A percentile compares a stretch with the other conserved stretches of the same genome.
These are phyloP conservation scores for Sebastes dallii DNA, from an alignment of 2,797 vertebrate genomes.

Conservation along the genomic window DNA sequence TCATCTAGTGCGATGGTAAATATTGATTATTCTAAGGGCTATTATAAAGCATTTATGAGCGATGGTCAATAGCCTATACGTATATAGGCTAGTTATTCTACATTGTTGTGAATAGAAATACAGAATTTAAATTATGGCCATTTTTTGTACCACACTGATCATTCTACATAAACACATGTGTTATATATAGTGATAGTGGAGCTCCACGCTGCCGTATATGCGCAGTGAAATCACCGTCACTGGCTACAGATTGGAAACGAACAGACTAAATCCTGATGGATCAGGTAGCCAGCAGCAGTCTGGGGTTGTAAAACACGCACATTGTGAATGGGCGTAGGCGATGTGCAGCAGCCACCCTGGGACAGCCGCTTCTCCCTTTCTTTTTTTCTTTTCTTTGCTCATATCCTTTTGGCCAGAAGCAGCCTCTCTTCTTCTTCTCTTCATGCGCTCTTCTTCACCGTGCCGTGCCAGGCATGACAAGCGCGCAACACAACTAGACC, in stretches of 20 bases:
- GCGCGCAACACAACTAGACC: constrained; percentile 75
- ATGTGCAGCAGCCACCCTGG: constrained; percentile 41
- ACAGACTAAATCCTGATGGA: constrained; percentile 51
- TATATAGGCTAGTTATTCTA: background rate
- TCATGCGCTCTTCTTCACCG: constrained; percentile 2
- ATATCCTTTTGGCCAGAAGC: constrained; percentile 39
- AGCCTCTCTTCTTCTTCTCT: constrained; percentile 16
- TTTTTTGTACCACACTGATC: background rate
- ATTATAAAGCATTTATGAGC: constrained; percentile 35
- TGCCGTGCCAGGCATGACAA: constrained; percentile 61
- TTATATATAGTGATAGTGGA: constrained; percentile 30
- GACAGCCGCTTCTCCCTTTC: constrained; percentile 19
- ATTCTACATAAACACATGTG: constrained; percentile 39
- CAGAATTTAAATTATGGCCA: background rate
- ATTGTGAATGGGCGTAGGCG: constrained; percentile 77
- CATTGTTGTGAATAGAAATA: background rate
- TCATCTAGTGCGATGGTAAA: background rate
- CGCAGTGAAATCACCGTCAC: constrained; percentile 58
- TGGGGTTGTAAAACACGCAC: constrained; percentile 59
- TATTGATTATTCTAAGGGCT: constrained; percentile 36
- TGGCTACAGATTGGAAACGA: constrained; percentile 34
- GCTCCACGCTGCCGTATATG: constrained; percentile 54
- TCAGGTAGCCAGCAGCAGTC: constrained; percentile 38
- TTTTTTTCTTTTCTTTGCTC: constrained; percentile 5
- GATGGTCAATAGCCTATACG: background rate